phyloP scores from a whole-genome alignment of 2,113 vertebrate species.

The Albula goreensis region DNA sequence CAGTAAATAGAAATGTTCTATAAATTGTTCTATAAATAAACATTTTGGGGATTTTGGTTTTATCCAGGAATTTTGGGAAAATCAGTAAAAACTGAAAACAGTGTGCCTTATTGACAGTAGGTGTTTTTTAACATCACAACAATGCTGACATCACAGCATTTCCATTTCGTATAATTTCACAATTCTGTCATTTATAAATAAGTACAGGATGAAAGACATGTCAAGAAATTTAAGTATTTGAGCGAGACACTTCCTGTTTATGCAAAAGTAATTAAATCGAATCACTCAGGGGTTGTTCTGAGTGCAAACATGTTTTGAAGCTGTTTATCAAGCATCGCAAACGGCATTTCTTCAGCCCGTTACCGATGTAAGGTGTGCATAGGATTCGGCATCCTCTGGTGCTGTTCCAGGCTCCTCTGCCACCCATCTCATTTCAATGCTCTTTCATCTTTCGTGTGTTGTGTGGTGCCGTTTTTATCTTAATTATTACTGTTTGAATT shows the following conservation, averaged over 20 bases:
- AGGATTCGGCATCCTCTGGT: not conserved
- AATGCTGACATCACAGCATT: not conserved
- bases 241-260: not conserved
- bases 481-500: constrained; percentile 33
- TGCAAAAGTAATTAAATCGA: not conserved
- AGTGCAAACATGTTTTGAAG: constrained; percentile 22
- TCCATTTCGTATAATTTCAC: not conserved
- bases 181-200: not conserved
- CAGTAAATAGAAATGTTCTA: too few relatives aligned
- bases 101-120: too few relatives aligned
- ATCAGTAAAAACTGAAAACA: too few relatives aligned
- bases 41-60: too few relatives aligned
- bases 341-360: not conserved
- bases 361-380: not conserved
- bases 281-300: not conserved
- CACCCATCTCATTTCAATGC: constrained; percentile 22
- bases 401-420: constrained; percentile 8
- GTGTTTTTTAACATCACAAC: not conserved
- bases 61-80: too few relatives aligned
- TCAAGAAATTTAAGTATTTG: not conserved
- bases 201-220: not conserved
- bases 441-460: constrained; percentile 24
- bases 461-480: not conserved
- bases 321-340: not conserved
- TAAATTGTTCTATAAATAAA: too few relatives aligned